Evolutionary conservation across 2,797 vertebrate species (phyloP).

Genomic region (Rhinatrema bivittatum): DNA sequence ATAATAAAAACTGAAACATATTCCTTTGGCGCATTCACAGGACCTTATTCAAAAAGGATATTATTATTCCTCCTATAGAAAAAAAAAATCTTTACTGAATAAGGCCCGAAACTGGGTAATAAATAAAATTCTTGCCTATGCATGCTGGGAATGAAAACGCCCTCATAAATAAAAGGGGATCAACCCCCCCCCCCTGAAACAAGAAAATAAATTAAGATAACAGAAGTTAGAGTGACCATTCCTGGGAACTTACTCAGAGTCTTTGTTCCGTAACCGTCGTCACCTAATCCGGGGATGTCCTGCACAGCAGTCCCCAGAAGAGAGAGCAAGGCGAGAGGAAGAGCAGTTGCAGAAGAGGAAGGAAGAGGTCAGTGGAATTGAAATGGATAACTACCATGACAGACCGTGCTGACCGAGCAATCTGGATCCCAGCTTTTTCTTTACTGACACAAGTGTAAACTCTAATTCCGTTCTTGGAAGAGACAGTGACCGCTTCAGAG

Average conservation of each 20-base stretch:
- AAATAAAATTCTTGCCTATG: constrained; percentile 63
- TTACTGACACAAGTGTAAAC: constrained; percentile 15
- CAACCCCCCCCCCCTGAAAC: too few relatives aligned
- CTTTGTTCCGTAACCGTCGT: constrained; percentile 99
- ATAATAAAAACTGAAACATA: too few relatives aligned
- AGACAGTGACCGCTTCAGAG: constrained; percentile 1
- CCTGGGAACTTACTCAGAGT: constrained; percentile 95
- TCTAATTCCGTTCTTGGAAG: constrained; percentile 8
- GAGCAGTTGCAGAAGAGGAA: constrained; percentile 83
- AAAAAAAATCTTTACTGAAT: too few relatives aligned
- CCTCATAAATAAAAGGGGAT: constrained; percentile 56
- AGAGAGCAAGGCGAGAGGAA: constrained; percentile 78
- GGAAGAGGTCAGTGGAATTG: constrained; percentile 76
- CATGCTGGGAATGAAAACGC: constrained; percentile 73
- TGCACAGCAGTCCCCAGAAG: constrained; percentile 80
- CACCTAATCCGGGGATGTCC: constrained; percentile 97
- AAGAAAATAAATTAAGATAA: constrained; percentile 31
- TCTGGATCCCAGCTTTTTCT: constrained; percentile 52
- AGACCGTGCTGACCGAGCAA: constrained; percentile 57
- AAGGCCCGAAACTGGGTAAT: constrained; percentile 63
- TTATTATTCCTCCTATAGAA: too few relatives aligned
- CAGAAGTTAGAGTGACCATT: constrained; percentile 72
- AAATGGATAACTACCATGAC: constrained; percentile 70
- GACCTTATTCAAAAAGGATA: too few relatives aligned
- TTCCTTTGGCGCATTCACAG: too few relatives aligned